Conservation (phyloP, 2,888 invertebrate species). For the Agrotis ipsilon region DNA sequence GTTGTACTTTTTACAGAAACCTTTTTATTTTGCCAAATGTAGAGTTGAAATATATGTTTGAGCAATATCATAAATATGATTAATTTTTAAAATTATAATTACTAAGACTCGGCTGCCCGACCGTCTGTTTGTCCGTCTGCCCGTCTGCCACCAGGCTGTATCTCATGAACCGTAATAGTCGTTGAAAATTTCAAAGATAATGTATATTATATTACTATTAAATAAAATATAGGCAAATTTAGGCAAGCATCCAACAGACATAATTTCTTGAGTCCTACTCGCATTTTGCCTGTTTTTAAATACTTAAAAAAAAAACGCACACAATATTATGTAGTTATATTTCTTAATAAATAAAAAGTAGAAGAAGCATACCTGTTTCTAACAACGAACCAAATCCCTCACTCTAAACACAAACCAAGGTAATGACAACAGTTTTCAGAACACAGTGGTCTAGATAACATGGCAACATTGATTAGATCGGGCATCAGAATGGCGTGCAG, state of each 20-base stretch:
- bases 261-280: too few relatives aligned
- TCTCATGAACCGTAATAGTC: too few relatives aligned
- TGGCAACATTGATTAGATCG: conserved; percentile 58
- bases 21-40: background rate
- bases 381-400: conserved; percentile 3
- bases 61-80: too few relatives aligned
- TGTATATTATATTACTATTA: too few relatives aligned
- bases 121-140: too few relatives aligned
- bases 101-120: too few relatives aligned
- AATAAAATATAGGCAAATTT: too few relatives aligned
- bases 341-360: background rate
- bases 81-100: too few relatives aligned
- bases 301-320: background rate
- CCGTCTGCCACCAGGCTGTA: too few relatives aligned
- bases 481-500: conserved; percentile 57
- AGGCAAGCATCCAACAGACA: too few relatives aligned
- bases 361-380: background rate
- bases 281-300: background rate
- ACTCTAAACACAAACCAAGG: background rate
- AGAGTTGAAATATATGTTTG: background rate
- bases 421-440: conserved; percentile 45
- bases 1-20: background rate
- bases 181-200: too few relatives aligned
- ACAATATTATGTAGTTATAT: background rate
- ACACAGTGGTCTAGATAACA: conserved; percentile 49